Conservation (phyloP, 2,888 invertebrate species). For the Caenorhabditis sinica region DNA sequence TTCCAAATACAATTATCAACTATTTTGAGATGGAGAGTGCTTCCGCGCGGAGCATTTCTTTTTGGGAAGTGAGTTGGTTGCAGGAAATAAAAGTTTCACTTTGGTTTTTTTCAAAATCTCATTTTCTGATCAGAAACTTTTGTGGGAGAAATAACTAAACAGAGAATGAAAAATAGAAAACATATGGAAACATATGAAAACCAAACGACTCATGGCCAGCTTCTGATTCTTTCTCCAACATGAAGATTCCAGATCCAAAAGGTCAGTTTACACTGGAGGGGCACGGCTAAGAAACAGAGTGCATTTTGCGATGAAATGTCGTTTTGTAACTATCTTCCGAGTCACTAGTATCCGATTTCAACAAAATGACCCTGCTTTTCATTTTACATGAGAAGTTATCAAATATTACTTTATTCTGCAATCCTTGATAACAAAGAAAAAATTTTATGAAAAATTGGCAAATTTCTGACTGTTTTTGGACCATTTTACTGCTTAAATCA, state of each 20-base stretch:
- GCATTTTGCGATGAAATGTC: conserved; percentile 22
- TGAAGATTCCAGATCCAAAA: conserved; percentile 28
- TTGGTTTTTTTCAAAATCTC: conserved; percentile 10
- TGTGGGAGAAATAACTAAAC: neutral
- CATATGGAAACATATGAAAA: conserved; percentile 3
- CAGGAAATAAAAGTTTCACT: conserved; percentile 15
- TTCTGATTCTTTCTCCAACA: neutral
- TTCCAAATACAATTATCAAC: conserved; percentile 68
- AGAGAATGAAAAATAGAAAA: conserved; percentile 4
- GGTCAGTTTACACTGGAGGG: conserved; percentile 30
- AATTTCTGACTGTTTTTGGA: neutral
- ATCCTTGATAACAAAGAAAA: neutral
- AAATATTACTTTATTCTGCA: no score
- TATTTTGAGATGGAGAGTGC: conserved; percentile 58
- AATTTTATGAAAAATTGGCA: conserved; percentile 4
- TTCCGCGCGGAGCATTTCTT: conserved; percentile 26
- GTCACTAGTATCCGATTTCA: conserved; percentile 35
- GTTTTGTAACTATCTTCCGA: conserved; percentile 38
- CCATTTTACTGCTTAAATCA: no score
- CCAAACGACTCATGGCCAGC: neutral
- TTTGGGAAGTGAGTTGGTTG: conserved; percentile 37
- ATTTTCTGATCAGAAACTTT: neutral
- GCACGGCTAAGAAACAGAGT: conserved; percentile 30
- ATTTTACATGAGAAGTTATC: conserved; percentile 18
- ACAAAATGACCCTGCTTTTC: conserved; percentile 33